phyloP scores from a whole-genome alignment of 2,113 vertebrate species.

The Rhynchomys soricoides region DNA sequence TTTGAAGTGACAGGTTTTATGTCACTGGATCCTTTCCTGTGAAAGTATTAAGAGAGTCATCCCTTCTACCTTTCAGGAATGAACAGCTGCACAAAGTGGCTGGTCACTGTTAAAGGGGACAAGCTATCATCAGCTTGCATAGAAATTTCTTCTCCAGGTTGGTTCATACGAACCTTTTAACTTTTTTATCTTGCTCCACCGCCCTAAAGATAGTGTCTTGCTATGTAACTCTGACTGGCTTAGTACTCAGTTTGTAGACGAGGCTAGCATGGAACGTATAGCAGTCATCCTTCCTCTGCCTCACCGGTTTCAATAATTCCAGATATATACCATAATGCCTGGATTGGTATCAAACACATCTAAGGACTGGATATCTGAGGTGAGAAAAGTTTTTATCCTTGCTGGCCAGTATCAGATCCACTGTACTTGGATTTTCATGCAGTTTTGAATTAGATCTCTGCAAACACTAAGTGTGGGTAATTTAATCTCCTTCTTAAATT shows the following conservation, averaged over 20 bases:
- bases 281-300: not conserved
- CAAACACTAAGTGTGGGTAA: not conserved
- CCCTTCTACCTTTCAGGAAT: not conserved
- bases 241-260: not conserved
- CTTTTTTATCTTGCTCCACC: not conserved
- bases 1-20: not conserved
- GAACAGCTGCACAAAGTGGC: not conserved
- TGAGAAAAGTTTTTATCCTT: not conserved
- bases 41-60: not conserved
- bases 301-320: not conserved
- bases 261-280: not conserved
- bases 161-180: not conserved
- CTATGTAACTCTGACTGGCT: not conserved
- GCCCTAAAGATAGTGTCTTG: not conserved
- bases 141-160: not conserved
- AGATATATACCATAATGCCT: not conserved
- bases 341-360: not conserved
- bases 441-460: not conserved
- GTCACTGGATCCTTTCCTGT: not conserved
- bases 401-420: not conserved
- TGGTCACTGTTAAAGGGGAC: not conserved
- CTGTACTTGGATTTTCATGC: not conserved
- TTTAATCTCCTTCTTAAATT: not conserved
- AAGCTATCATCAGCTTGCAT: not conserved
- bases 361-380: not conserved